Conservation (phyloP, 92 coral and sea anemone species). For the Porites lobata region DNA sequence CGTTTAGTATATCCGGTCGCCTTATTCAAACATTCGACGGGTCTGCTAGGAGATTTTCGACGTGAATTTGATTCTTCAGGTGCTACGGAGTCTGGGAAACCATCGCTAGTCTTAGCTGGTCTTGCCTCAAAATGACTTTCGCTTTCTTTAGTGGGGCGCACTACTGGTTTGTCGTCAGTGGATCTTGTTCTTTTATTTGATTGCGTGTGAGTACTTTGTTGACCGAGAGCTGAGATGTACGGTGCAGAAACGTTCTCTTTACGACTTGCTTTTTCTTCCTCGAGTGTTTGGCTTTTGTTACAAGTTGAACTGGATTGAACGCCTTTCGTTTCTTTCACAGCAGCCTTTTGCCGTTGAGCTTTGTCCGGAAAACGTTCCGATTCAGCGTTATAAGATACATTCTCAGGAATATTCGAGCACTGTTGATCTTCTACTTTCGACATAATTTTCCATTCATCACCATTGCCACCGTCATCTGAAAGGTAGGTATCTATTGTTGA, state of each 20-base stretch:
- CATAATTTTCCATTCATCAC: background rate
- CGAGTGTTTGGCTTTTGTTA: background rate
- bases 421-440: background rate
- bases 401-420: background rate
- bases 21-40: background rate
- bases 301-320: background rate
- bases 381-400: background rate
- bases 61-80: background rate
- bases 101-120: background rate
- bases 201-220: background rate
- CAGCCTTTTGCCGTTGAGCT: background rate
- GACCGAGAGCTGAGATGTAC: background rate
- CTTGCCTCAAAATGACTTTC: background rate
- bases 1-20: background rate
- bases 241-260: background rate
- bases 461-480: background rate
- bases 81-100: background rate
- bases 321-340: conserved; percentile 1
- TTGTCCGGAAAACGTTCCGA: background rate
- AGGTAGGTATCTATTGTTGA: background rate
- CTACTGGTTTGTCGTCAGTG: background rate
- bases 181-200: background rate
- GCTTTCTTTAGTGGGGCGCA: background rate
- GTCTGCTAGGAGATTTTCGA: background rate
- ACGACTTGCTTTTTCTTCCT: background rate